These are phyloP conservation scores for Stramonita haemastoma DNA, from an alignment of 2,888 invertebrate genomes.

Conservation along the genomic window DNA sequence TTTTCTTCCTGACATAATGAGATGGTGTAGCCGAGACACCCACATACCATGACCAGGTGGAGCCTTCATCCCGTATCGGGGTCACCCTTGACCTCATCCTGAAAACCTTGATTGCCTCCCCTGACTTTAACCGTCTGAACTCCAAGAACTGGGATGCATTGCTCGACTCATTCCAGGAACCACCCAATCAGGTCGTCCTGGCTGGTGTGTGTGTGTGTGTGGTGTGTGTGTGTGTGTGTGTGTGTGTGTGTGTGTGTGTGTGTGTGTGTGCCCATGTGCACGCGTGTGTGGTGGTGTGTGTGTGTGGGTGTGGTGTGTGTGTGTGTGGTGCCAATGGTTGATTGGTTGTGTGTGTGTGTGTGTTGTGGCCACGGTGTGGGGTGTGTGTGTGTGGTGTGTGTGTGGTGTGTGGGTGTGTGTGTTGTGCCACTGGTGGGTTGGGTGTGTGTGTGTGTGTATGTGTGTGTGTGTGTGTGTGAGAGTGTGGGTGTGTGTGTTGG, in stretches of 20 bases:
- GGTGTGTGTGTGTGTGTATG: no score
- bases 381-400: not conserved
- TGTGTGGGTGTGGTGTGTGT: not conserved
- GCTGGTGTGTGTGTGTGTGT: not conserved
- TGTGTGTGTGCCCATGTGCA: not conserved
- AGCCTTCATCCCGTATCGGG: constrained; percentile 57
- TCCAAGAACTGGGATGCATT: constrained; percentile 75
- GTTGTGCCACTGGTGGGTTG: no score
- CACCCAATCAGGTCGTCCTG: constrained; percentile 67
- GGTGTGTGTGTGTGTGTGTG: not conserved
- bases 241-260: not conserved
- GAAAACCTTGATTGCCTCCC: constrained; percentile 69
- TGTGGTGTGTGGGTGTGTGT: no score
- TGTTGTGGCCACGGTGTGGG: not conserved
- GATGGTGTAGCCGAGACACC: not conserved
- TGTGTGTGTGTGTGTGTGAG: not conserved
- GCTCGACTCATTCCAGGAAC: constrained; percentile 73
- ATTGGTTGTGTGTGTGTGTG: not conserved
- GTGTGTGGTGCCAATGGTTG: no score
- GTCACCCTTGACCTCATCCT: constrained; percentile 72
- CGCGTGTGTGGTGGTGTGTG: not conserved
- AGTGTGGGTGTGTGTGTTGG: not conserved
- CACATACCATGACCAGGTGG: constrained; percentile 48
- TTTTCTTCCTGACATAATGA: not conserved
- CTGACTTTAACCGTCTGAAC: constrained; percentile 67